Conservation (phyloP, 2,888 invertebrate species). For the Nysson spinosus region DNA sequence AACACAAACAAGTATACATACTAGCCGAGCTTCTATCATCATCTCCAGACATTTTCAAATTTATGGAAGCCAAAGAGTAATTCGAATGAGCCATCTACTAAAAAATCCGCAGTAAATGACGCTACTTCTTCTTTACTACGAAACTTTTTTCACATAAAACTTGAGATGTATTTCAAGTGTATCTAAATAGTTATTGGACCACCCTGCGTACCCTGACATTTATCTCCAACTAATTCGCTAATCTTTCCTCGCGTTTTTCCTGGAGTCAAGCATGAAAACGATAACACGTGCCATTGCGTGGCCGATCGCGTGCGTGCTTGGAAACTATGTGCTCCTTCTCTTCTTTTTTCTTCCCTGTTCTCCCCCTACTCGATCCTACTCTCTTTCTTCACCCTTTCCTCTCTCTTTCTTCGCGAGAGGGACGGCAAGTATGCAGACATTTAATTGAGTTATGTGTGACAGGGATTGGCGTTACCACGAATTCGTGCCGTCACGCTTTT, state of each 20-base stretch:
- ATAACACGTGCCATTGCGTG: neutral
- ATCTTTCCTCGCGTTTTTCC: neutral
- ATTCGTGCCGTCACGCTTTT: constrained; percentile 56
- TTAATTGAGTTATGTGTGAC: constrained; percentile 51
- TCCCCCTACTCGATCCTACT: constrained; percentile 14
- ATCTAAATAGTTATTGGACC: too few species aligned
- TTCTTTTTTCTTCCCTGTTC: constrained; percentile 3
- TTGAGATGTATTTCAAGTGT: too few species aligned
- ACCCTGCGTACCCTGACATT: too few species aligned
- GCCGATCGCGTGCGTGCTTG: constrained; percentile 20
- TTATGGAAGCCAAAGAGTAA: too few species aligned
- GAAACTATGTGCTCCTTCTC: neutral
- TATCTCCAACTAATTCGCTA: neutral
- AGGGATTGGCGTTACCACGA: constrained; percentile 39
- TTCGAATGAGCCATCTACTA: too few species aligned
- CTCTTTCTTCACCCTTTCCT: constrained; percentile 15
- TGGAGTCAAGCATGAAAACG: neutral
- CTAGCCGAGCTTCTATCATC: too few species aligned
- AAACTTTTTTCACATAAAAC: too few species aligned
- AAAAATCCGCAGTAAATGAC: too few species aligned
- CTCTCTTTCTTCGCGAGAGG: constrained; percentile 8
- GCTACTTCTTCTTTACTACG: too few species aligned
- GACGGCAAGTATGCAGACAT: constrained; percentile 38
- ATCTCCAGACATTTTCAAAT: too few species aligned
- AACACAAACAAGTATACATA: too few species aligned